phyloP scores from a whole-genome alignment of 2,797 vertebrate genomes.

The Bovichtus variegatus region DNA sequence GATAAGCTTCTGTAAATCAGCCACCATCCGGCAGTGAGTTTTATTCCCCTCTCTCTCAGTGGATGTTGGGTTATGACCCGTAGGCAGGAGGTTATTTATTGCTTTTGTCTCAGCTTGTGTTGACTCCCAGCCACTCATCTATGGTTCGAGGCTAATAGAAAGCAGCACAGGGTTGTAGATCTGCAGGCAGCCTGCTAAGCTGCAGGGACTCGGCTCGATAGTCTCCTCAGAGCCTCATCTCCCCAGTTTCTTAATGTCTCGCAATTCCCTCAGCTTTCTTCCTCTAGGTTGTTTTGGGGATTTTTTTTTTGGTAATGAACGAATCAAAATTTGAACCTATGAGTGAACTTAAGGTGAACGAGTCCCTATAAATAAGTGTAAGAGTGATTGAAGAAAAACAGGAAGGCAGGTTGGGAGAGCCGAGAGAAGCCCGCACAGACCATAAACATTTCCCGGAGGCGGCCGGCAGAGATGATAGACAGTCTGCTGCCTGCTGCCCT shows the following conservation, averaged over 20 bases:
- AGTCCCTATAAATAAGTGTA: constrained; percentile 44
- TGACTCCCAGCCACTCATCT: constrained; percentile 74
- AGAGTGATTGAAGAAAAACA: constrained; percentile 35
- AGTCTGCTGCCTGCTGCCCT: constrained; percentile 48
- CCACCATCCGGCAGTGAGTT: constrained; percentile 71
- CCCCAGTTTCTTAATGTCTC: constrained; percentile 51
- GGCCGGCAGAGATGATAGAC: constrained; percentile 60
- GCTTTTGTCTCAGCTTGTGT: constrained; percentile 76
- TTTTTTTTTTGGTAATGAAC: constrained; percentile 33
- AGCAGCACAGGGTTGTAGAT: constrained; percentile 66
- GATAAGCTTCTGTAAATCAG: constrained; percentile 83
- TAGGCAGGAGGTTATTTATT: constrained; percentile 82
- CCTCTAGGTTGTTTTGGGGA: constrained; percentile 15
- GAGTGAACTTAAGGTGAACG: constrained; percentile 49
- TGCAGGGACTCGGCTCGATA: constrained; percentile 46
- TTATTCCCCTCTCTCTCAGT: constrained; percentile 73
- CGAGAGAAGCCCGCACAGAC: constrained; percentile 44
- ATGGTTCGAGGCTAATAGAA: constrained; percentile 73
- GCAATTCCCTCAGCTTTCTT: constrained; percentile 34
- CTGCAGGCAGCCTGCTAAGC: constrained; percentile 59
- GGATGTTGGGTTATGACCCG: constrained; percentile 78
- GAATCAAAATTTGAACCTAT: constrained; percentile 54
- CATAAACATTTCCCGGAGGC: constrained; percentile 62
- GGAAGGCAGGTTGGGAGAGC: constrained; percentile 51
- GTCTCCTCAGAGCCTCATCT: constrained; percentile 39